These are phyloP conservation scores for Aphrocallistes beatrix DNA, from an alignment of 37 sponge, comb jelly and placozoan species.

Conservation along the genomic window DNA sequence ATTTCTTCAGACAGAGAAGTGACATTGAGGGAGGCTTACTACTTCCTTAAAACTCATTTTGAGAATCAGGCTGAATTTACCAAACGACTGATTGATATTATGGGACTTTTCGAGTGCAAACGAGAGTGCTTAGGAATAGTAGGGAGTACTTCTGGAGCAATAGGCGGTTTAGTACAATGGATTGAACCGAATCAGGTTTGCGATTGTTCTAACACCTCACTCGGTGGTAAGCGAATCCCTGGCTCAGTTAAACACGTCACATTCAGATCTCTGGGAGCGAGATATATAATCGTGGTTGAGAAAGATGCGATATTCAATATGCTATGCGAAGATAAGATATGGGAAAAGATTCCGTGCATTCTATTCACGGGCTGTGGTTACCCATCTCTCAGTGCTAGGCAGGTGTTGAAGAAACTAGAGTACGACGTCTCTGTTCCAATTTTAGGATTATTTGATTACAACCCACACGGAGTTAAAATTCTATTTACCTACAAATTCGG, in stretches of 20 bases:
- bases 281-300: conserved; percentile 89
- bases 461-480: conserved; percentile 85
- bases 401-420: conserved; percentile 40
- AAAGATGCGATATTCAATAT: conserved; percentile 94
- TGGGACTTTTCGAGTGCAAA: conserved; percentile 53
- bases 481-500: conserved; percentile 87
- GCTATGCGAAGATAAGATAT: conserved; percentile 75
- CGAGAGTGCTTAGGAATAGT: conserved; percentile 59
- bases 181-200: neutral
- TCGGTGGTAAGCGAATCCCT: conserved; percentile 47
- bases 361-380: conserved; percentile 89
- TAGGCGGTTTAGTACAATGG: conserved; percentile 72
- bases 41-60: conserved; percentile 74
- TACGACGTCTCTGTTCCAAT: conserved; percentile 54
- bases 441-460: conserved; percentile 89
- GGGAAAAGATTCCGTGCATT: conserved; percentile 82
- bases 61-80: conserved; percentile 65
- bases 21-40: conserved; percentile 90
- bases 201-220: conserved; percentile 8
- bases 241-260: conserved; percentile 41
- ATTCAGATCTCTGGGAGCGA: conserved; percentile 67
- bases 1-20: conserved; percentile 34
- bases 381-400: conserved; percentile 77
- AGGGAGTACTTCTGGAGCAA: conserved; percentile 72
- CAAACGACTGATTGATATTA: conserved; percentile 37